Conservation (phyloP, 1,140 invertebrate genomes). For the Saccostrea glomerata region DNA sequence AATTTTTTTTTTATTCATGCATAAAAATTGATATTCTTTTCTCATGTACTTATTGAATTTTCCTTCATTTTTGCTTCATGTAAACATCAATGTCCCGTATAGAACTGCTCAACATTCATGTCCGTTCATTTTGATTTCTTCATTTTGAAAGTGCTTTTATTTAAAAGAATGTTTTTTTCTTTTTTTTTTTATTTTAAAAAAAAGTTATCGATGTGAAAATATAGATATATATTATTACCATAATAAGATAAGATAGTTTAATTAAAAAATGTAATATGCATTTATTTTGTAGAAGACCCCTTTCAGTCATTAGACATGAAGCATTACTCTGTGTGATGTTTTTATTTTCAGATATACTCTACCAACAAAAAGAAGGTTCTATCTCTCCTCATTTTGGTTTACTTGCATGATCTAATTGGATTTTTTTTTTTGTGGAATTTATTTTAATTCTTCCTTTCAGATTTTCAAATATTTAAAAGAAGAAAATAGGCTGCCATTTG, state of each 20-base stretch:
- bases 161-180: neutral
- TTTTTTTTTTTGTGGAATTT: neutral
- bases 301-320: neutral
- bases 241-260: too few species aligned
- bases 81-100: too few species aligned
- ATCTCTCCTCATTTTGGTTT: conserved; percentile 4
- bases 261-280: too few species aligned
- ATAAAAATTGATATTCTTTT: too few species aligned
- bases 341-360: conserved; percentile 24
- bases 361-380: conserved; percentile 30
- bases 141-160: neutral
- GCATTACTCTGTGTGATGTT: neutral
- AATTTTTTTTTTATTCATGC: neutral
- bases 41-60: too few species aligned
- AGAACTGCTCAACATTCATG: neutral
- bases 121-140: neutral
- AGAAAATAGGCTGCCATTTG: neutral
- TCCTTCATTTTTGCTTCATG: too few species aligned
- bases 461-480: neutral
- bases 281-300: too few species aligned
- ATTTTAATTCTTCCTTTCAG: neutral
- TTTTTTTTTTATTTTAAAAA: neutral
- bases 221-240: too few species aligned
- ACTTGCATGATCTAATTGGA: conserved; percentile 3
- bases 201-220: too few species aligned